Base-by-base conservation (phyloP, 2,113 vertebrate genomes). In the Lamprologus callipterus region DNA sequence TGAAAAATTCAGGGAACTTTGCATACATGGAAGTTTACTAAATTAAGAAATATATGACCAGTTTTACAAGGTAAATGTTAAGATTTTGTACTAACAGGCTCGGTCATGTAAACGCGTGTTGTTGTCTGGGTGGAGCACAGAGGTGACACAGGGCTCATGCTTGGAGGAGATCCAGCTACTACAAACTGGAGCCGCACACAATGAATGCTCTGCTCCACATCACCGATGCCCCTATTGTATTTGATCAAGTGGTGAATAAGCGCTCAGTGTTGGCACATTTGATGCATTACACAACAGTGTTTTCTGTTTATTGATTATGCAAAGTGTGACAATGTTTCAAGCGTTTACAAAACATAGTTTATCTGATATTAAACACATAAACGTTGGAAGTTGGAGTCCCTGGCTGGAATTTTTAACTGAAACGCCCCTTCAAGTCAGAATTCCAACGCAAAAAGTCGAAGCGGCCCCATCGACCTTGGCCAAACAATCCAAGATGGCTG, bases 291-390 rank as follows among this genome's bases (percentile, higher is more conserved):
- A 87, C 35, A 57, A 51, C 28, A 19, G 26, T 11, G 28, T 47
- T 68, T 80, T 75, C 40, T 21, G 68, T 83, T 81, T 47, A 45
- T 45, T 60, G 5, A 23, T 58, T 28, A 70, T 47, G 17, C n/a
- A 55, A 84, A 81, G 70, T 58, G 10, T 42, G 37, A 78, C 28
- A 78, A 78, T 51, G 4, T 82, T 42, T 45, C 17, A 49, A 35
- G 42, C 5, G 3, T 12, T 49, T 31, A 31, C 26, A 70, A 17
- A 83, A 80, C 55, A 78, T 9, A 81, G 47, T 89, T 79, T 78
- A 75, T 86, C 13, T 47, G 60, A 79, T 65, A 14, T 75, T 78
- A 91, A 89, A 92, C 75, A 47, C 9, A 35, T 33, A 37, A 65
- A 37, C 3, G 1, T 13, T 17, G 40, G 68, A 75, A 75, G 68